These are phyloP conservation scores for Limnothrissa miodon DNA, from an alignment of 2,113 vertebrate genomes.

Conservation along the genomic window DNA sequence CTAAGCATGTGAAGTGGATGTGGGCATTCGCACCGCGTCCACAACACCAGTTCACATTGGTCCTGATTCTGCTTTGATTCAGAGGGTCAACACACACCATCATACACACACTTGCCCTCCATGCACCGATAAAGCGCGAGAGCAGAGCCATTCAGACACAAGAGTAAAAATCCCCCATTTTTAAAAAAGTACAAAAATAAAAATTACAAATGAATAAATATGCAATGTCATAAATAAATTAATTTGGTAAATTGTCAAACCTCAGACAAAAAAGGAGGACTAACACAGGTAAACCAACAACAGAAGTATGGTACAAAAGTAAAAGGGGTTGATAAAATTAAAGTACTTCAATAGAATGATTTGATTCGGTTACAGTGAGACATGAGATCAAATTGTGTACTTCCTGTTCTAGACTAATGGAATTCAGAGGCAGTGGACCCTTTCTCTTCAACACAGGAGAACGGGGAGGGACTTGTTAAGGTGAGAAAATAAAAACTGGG, in stretches of 20 bases:
- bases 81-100: constrained; percentile 27
- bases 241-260: constrained; percentile 68
- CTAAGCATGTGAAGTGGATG: constrained; percentile 17
- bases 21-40: constrained; percentile 22
- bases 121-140: constrained; percentile 4
- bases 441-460: not conserved
- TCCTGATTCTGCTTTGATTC: not conserved
- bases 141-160: constrained; percentile 14
- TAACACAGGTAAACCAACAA: constrained; percentile 55
- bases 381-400: not conserved
- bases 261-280: constrained; percentile 43
- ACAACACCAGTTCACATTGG: constrained; percentile 10
- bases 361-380: constrained; percentile 1
- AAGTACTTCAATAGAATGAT: constrained; percentile 7
- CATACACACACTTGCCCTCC: constrained; percentile 44
- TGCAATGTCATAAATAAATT: constrained; percentile 70
- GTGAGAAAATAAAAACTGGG: not conserved
- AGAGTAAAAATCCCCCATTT: constrained; percentile 28
- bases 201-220: constrained; percentile 75
- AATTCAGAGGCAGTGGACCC: constrained; percentile 18
- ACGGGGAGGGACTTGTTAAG: not conserved
- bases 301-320: constrained; percentile 35
- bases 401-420: constrained; percentile 17
- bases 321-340: constrained; percentile 2
- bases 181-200: constrained; percentile 61